Percentiles rank a stretch among this genome's conserved stretches.
These are phyloP conservation scores for Acanthosepion lycidas DNA, from an alignment of 2,888 invertebrate species.

Conservation along the genomic window DNA sequence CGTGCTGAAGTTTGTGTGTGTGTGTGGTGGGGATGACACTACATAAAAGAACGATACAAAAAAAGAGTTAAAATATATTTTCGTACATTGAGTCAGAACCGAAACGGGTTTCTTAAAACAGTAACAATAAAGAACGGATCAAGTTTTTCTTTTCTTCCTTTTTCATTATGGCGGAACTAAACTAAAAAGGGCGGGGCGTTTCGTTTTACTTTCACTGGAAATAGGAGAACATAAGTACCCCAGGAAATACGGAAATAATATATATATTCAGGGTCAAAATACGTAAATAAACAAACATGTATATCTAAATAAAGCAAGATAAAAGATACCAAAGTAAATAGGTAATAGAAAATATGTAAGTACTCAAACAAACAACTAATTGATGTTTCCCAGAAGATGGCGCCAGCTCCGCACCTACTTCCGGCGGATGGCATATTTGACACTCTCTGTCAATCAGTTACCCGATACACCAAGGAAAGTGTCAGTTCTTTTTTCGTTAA, in stretches of 20 bases:
- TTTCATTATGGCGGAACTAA: background rate
- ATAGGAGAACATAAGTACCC: background rate
- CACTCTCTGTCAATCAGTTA: background rate
- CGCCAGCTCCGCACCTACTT: background rate
- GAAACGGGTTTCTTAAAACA: background rate
- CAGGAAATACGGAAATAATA: background rate
- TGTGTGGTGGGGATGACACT: no score
- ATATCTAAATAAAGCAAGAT: background rate
- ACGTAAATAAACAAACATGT: background rate
- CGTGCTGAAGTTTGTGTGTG: no score
- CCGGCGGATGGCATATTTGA: background rate
- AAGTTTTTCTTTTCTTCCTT: background rate
- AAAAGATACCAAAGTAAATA: background rate
- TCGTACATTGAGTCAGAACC: background rate
- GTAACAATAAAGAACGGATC: background rate
- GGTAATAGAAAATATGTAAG: background rate
- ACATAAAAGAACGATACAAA: no score
- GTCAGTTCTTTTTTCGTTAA: background rate
- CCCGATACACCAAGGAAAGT: background rate
- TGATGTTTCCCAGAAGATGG: constrained; percentile 11
- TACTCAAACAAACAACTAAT: background rate
- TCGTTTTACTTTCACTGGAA: background rate
- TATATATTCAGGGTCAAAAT: background rate
- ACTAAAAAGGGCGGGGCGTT: background rate
- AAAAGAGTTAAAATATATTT: no score